Conservation (phyloP, 2,797 vertebrate species). For the Spinus olivaceus region DNA sequence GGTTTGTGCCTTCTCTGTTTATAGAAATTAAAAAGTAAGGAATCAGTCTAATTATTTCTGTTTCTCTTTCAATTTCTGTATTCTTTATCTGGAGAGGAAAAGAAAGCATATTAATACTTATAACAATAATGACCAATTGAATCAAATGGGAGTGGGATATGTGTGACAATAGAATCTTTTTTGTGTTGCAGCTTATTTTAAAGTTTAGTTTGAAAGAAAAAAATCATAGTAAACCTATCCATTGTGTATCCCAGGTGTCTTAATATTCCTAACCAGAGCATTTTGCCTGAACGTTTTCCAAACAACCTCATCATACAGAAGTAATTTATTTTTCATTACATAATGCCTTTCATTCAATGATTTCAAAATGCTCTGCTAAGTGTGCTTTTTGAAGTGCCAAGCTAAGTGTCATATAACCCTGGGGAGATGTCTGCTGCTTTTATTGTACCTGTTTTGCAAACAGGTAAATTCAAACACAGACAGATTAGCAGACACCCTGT, state of each 20-base stretch:
- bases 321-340: conserved; percentile 48
- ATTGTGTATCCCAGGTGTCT: neutral
- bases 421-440: conserved; percentile 19
- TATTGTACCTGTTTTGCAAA: conserved; percentile 14
- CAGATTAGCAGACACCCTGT: neutral
- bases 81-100: neutral
- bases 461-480: conserved; percentile 33
- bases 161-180: neutral
- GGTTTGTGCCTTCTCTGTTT: neutral
- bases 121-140: neutral
- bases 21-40: neutral
- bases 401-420: conserved; percentile 1
- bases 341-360: conserved; percentile 28
- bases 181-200: neutral
- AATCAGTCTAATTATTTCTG: neutral
- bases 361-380: conserved; percentile 26
- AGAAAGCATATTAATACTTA: neutral
- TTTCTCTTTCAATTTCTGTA: neutral
- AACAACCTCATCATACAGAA: conserved; percentile 15
- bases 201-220: neutral
- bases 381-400: conserved; percentile 32
- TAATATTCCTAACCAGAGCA: neutral
- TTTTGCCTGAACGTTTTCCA: conserved; percentile 2
- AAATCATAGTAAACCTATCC: neutral
- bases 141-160: neutral